Conservation (phyloP, 2,888 invertebrate genomes). For the Horisme vitalbata region DNA sequence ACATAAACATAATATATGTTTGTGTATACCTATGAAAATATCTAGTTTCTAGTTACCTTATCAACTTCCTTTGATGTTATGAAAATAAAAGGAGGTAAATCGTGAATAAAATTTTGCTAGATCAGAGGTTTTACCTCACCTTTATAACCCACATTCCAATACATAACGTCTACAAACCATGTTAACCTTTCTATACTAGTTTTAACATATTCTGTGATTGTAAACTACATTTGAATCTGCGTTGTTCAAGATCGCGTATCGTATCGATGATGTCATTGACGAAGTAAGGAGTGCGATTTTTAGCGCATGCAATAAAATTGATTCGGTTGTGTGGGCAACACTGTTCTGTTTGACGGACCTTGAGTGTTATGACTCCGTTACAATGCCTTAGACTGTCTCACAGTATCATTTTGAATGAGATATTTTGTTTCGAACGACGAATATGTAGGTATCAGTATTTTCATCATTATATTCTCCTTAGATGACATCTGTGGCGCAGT, state of each 20-base stretch:
- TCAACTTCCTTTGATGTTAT: constrained; percentile 1
- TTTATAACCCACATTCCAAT: constrained; percentile 5
- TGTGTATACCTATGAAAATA: background rate
- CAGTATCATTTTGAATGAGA: background rate
- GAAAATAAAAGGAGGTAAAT: background rate
- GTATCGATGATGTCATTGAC: constrained; percentile 35
- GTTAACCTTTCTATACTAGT: constrained; percentile 13
- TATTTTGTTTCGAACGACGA: background rate
- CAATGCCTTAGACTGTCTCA: background rate
- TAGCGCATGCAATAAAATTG: constrained; percentile 32
- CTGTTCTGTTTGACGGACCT: constrained; percentile 9
- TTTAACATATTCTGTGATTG: constrained; percentile 12
- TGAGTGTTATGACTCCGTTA: background rate
- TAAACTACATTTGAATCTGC: constrained; percentile 9
- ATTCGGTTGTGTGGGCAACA: constrained; percentile 21
- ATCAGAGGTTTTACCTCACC: constrained; percentile 2
- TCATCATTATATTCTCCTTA: too few relatives aligned
- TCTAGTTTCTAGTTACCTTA: background rate
- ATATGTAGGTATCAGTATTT: too few relatives aligned
- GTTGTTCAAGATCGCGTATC: constrained; percentile 28
- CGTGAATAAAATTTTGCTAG: constrained; percentile 13
- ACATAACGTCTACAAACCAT: background rate
- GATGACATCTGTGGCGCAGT: too few relatives aligned
- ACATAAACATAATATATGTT: too few relatives aligned
- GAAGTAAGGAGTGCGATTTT: constrained; percentile 32